A percentile compares a stretch with the other conserved stretches of the same genome.
Conservation (phyloP, 2,797 vertebrate species). For the Chelon auratus region DNA sequence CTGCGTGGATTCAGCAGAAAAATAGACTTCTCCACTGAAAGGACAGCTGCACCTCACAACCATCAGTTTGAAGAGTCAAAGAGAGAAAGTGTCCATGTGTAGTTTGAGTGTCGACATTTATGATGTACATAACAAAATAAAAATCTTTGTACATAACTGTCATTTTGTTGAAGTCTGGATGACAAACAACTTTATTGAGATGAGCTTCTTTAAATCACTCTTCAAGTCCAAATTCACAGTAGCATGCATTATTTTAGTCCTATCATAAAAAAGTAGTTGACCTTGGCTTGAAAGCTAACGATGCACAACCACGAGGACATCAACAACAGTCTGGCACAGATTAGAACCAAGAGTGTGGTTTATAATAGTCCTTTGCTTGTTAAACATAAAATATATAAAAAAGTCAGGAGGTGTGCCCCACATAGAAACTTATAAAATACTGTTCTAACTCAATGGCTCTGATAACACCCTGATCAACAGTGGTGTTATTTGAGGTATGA, state of each 20-base stretch:
- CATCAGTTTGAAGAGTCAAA: background rate
- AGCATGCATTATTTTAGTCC: background rate
- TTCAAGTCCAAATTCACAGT: background rate
- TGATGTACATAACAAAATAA: constrained; percentile 67
- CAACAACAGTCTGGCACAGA: background rate
- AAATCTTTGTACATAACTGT: constrained; percentile 45
- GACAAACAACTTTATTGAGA: constrained; percentile 33
- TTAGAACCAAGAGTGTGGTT: background rate
- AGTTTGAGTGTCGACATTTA: constrained; percentile 15
- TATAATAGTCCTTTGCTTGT: background rate
- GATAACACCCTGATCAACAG: constrained; percentile 41
- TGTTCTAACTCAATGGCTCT: constrained; percentile 6
- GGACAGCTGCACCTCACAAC: background rate
- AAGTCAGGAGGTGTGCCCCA: background rate
- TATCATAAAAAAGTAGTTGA: constrained; percentile 5
- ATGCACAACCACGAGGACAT: background rate
- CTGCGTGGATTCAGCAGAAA: background rate
- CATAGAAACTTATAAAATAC: background rate
- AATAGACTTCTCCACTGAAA: background rate
- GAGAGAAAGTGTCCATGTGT: background rate
- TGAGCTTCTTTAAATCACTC: constrained; percentile 9
- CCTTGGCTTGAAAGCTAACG: constrained; percentile 3
- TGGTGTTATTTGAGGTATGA: constrained; percentile 6
- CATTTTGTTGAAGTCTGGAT: background rate
- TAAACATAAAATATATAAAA: background rate